phyloP scores from a whole-genome alignment of 2,888 invertebrate species.

The Perizoma flavofasciatum region DNA sequence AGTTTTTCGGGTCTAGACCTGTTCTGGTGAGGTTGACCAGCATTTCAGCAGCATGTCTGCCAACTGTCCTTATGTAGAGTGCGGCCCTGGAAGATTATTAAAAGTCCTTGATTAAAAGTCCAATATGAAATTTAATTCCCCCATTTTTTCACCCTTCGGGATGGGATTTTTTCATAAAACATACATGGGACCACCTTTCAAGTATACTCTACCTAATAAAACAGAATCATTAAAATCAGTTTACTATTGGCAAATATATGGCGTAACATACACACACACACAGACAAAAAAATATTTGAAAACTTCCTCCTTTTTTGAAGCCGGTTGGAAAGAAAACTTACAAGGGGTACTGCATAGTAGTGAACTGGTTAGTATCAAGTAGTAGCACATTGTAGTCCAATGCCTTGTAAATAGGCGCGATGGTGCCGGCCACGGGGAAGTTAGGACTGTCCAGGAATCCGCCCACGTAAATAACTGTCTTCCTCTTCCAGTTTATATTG shows the following conservation, averaged over 20 bases:
- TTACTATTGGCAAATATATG: no score
- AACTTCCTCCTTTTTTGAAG: no score
- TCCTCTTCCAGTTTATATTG: constrained; percentile 51
- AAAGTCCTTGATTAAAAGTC: no score
- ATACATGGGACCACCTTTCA: no score
- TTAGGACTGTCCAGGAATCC: constrained; percentile 63
- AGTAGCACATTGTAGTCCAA: constrained; percentile 59
- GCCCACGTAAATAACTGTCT: constrained; percentile 59
- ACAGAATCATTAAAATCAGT: no score
- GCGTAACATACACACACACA: no score
- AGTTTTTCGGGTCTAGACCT: constrained; percentile 60
- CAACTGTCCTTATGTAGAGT: constrained; percentile 55
- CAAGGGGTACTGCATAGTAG: constrained; percentile 61
- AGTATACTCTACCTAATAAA: no score
- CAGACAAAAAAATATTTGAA: no score
- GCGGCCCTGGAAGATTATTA: constrained; percentile 66
- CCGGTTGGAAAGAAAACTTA: constrained; percentile 45
- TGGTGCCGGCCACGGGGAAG: constrained; percentile 42
- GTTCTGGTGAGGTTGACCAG: constrained; percentile 50
- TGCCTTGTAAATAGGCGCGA: constrained; percentile 50
- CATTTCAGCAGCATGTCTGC: constrained; percentile 62
- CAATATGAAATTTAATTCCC: no score
- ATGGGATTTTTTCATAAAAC: no score
- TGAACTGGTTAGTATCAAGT: constrained; percentile 57
- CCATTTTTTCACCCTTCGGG: no score